Evolutionary conservation across 1,140 invertebrate species (phyloP), one percentile per base, ranked within the genome.

Genomic region (Calliphora vicina): DNA sequence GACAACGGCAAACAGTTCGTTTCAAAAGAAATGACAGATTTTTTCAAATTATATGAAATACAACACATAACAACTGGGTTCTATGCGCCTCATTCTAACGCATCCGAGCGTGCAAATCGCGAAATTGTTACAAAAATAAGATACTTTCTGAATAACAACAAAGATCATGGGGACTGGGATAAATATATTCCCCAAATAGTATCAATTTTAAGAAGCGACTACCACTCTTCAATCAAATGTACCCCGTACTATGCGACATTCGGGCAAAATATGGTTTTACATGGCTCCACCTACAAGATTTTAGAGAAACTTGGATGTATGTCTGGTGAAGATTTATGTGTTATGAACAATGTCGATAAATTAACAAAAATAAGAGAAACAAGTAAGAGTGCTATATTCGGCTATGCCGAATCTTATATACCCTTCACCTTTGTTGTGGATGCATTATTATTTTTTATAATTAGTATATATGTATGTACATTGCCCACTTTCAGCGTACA

Each of bases 1-100:
- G 61, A 67, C n/a, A 67, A 67, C n/a, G 61, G n/a, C 61, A 67
- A 67, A 67, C 13, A 67, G 25, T 67, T 67, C 61, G 25, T 67
- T 23, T 67, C 61, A 2, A 67, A 67, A 67, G 61, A 67, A 67
- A 13, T 67, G n/a, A n/a, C 20, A 67, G 61, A 67, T 12, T 67
- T 67, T 23, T 72, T 72, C 10, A 26, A 72, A 25, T 26, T 72
- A 9, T 72, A 12, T 23, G 67, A 26, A 23, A 26, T 72, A 72
- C 23, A 9, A 12, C 67, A 72, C 26, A 25, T 72, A 25, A 23
- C 23, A 8, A 72, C 67, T 26, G 67, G 67, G 2, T 17, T 72
- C 9, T 72, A 72, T 26, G 23, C 67, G 10, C 67, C 67, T 26
- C 67, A 72, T 13, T 23, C 67, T 12, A 72, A 72, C 10, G 67